Evolutionary conservation across 2,888 invertebrate genomes (phyloP).

Genomic region (Mesodorylaimus sp.): DNA sequence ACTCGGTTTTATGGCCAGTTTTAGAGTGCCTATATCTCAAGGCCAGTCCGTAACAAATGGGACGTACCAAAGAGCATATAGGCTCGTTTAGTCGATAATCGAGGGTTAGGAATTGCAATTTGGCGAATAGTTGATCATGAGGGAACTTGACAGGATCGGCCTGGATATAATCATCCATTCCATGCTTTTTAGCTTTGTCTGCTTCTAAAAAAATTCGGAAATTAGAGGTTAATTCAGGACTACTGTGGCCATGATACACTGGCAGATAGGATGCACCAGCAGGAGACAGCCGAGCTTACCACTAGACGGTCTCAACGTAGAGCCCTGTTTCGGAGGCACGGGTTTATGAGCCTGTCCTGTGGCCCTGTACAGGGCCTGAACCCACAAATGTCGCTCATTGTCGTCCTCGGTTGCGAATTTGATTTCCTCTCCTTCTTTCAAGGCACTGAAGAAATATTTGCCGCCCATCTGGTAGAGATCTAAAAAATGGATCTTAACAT

Average conservation of each 20-base stretch:
- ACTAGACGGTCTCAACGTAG: too few relatives aligned
- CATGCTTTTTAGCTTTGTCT: conserved; percentile 88
- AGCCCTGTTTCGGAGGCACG: conserved; percentile 51
- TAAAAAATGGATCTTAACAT: conserved; percentile 30
- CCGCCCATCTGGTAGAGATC: conserved; percentile 60
- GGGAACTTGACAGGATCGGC: conserved; percentile 96
- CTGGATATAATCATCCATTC: conserved; percentile 96
- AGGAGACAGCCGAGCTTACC: neutral
- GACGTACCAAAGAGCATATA: conserved; percentile 79
- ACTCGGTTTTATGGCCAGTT: neutral
- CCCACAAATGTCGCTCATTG: conserved; percentile 94
- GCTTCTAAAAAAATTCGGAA: conserved; percentile 47
- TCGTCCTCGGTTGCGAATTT: conserved; percentile 89
- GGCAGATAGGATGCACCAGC: neutral
- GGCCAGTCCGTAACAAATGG: too few relatives aligned
- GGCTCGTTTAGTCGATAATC: conserved; percentile 90
- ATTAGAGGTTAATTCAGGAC: too few relatives aligned
- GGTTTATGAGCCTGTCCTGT: conserved; percentile 99
- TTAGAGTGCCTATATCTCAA: too few relatives aligned
- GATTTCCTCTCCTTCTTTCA: conserved; percentile 91
- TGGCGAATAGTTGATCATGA: conserved; percentile 75
- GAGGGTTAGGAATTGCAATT: conserved; percentile 72
- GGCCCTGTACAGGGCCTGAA: conserved; percentile 96
- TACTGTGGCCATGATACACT: too few relatives aligned
- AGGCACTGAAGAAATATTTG: conserved; percentile 91